phyloP scores from a whole-genome alignment of 2,113 vertebrate genomes.

The Hypocryptadius cinnamomeus region DNA sequence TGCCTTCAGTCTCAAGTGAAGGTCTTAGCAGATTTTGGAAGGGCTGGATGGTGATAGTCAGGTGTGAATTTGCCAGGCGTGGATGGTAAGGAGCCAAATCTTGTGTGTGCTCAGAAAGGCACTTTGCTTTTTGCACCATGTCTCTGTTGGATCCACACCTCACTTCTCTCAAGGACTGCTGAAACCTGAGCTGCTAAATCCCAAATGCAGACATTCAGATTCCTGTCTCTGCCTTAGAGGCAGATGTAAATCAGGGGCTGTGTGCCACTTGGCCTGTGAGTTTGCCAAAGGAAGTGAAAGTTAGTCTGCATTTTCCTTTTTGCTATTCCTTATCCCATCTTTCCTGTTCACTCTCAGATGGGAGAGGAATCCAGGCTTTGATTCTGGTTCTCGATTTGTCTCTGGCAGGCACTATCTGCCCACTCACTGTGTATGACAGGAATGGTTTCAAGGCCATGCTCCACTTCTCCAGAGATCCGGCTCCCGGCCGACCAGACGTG shows the following conservation, averaged over 20 bases:
- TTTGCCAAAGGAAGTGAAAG: not conserved
- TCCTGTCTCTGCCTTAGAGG: not conserved
- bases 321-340: not conserved
- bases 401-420: constrained; percentile 72
- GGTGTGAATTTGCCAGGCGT: not conserved
- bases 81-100: not conserved
- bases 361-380: not conserved
- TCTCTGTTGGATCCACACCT: not conserved
- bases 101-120: not conserved
- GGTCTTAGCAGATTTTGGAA: not conserved
- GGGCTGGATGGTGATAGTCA: not conserved
- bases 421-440: constrained; percentile 71
- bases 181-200: not conserved
- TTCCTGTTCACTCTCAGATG: not conserved
- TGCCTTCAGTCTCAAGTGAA: not conserved
- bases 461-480: constrained; percentile 75
- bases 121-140: not conserved
- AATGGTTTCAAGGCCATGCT: constrained; percentile 79
- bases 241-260: not conserved
- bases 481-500: constrained; percentile 63
- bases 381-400: not conserved
- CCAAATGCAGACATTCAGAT: not conserved
- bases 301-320: not conserved
- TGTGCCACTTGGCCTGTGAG: not conserved
- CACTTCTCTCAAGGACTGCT: not conserved